Conservation (phyloP, 2,888 invertebrate species). For the Limnephilus auricula region DNA sequence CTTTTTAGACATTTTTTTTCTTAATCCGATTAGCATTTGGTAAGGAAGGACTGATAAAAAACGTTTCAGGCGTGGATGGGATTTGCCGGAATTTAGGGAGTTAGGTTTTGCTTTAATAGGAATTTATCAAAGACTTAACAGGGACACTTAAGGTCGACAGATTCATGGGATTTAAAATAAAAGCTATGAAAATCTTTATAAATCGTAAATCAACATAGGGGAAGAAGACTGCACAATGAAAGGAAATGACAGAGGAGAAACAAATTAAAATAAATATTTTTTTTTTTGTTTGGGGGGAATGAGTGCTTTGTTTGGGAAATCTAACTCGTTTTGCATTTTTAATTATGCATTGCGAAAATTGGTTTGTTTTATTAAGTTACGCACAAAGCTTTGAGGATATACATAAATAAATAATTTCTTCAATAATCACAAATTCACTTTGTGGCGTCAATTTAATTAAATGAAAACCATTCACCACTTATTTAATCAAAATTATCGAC, state of each 20-base stretch:
- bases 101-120: conserved; percentile 49
- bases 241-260: neutral
- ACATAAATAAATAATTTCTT: too few species aligned
- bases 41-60: conserved; percentile 51
- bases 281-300: neutral
- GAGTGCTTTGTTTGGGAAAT: too few species aligned
- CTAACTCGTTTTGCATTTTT: too few species aligned
- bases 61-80: conserved; percentile 47
- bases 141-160: neutral
- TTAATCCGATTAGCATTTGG: conserved; percentile 63
- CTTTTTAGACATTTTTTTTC: conserved; percentile 58
- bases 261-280: neutral
- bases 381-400: too few species aligned
- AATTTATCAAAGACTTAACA: conserved; percentile 56
- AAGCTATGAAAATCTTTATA: neutral
- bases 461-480: too few species aligned
- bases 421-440: too few species aligned
- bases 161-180: conserved; percentile 3
- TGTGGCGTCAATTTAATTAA: too few species aligned
- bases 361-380: too few species aligned
- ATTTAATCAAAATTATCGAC: too few species aligned
- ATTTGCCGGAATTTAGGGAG: conserved; percentile 42
- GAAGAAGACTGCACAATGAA: neutral
- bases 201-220: neutral
- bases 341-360: too few species aligned